Conservation (phyloP, 2,888 invertebrate species). For the Mythimna pallens region DNA sequence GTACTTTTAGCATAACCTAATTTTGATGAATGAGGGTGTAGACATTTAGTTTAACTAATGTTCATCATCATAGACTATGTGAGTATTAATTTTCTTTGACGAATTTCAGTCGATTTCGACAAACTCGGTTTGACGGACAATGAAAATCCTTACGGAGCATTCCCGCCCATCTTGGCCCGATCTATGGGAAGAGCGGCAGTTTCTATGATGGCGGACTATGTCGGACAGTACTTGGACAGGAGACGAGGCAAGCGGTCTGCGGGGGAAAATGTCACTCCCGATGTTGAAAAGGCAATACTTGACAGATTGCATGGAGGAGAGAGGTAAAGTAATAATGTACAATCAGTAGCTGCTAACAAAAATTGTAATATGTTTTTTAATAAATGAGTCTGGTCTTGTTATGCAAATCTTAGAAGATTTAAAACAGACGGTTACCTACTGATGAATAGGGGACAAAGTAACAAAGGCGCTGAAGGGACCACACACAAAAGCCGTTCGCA, state of each 20-base stretch:
- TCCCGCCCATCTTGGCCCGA: constrained; percentile 94
- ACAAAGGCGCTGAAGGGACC: constrained; percentile 63
- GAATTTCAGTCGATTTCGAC: constrained; percentile 94
- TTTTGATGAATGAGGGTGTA: constrained; percentile 17
- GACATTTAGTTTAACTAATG: constrained; percentile 7
- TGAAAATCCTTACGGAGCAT: constrained; percentile 95
- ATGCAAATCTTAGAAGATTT: constrained; percentile 51
- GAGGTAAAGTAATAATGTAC: constrained; percentile 79
- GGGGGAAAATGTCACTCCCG: constrained; percentile 75
- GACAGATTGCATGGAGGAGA: constrained; percentile 95
- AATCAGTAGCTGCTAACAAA: constrained; percentile 8
- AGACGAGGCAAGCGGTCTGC: constrained; percentile 89
- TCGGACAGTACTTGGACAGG: constrained; percentile 93
- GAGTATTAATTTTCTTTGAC: not conserved
- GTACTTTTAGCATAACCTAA: not conserved
- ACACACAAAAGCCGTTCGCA: constrained; percentile 70
- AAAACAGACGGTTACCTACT: constrained; percentile 49
- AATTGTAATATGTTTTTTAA: constrained; percentile 2
- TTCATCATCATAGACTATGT: not conserved
- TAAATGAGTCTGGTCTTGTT: constrained; percentile 35
- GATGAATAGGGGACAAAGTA: constrained; percentile 56
- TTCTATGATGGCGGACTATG: constrained; percentile 93
- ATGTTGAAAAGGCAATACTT: constrained; percentile 79
- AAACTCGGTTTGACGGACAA: constrained; percentile 96
- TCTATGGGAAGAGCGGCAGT: constrained; percentile 94